Base-by-base conservation (phyloP, 2,888 invertebrate genomes). In the Andrena hattorfiana region DNA sequence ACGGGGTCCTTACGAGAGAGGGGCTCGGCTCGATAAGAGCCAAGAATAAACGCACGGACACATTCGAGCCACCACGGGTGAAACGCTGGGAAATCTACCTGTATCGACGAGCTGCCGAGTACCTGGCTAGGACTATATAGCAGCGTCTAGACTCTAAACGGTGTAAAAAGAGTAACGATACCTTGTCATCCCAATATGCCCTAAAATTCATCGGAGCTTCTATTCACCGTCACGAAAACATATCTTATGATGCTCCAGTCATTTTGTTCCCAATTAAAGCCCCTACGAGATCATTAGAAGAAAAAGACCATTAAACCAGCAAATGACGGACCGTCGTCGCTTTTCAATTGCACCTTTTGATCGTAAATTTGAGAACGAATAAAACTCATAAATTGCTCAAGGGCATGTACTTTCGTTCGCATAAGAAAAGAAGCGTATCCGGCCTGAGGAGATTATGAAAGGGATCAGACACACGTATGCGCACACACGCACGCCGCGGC, bases 31-130 rank as follows among this genome's bases (percentile, higher is more conserved):
- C 70, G 83, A 83, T 83, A 78, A 83, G 67, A 74, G 78, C 68
- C 67, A 54, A 78, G 79, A 71, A 81, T 77, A 77, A 83, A 83
- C 82, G 82, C 63, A 66, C 60, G 62, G 49, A 42, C 42, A n/a
- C 48, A 71, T 62, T 42, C 23, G 35, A 66, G 67, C 51, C 32
- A 28, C 26, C 51, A 4, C 68, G 42, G 69, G 42, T 73, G 69
- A 49, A 77, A 68, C 49, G 64, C 59, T 72, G 42, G 60, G 66
- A 51, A 51, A 67, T 68, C 23, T 72, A 64, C 59, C 68, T 77
- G 82, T 56, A 72, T 69, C 77, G 77, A 77, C 67, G 51, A 28
- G 30, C n/a, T 16, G 8, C n/a, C 20, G 49, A 42, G 71, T 59
- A 51, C n/a, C 56, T 13, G 49, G 35, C 42, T 35, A 42, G 8